Conservation (phyloP, 2,888 invertebrate genomes). For the Axea sp. region DNA sequence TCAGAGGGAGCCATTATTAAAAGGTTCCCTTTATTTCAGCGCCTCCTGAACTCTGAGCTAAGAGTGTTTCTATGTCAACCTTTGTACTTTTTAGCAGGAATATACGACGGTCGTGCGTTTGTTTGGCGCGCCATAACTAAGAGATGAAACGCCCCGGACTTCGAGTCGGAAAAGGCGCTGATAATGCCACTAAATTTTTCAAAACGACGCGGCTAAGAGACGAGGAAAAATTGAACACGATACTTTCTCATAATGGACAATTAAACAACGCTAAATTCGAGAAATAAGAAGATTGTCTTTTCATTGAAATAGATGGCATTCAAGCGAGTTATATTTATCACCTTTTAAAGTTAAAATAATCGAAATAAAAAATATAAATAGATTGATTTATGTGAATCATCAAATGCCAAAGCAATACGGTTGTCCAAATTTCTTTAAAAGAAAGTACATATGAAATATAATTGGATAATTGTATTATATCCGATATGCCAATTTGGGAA, state of each 20-base stretch:
- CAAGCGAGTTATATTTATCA: conserved; percentile 36
- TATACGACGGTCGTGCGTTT: conserved; percentile 71
- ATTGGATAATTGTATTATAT: too few species aligned
- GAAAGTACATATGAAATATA: too few species aligned
- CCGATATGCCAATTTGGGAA: too few species aligned
- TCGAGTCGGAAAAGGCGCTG: conserved; percentile 55
- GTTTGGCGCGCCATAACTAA: conserved; percentile 62
- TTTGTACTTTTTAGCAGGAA: conserved; percentile 77
- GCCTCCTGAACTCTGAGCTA: conserved; percentile 66
- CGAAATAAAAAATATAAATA: conserved; percentile 33
- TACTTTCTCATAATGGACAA: conserved; percentile 46
- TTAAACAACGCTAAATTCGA: conserved; percentile 44
- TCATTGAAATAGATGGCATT: conserved; percentile 50
- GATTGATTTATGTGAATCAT: conserved; percentile 33
- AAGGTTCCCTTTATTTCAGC: conserved; percentile 72
- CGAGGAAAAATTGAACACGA: conserved; percentile 56
- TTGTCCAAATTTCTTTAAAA: too few species aligned
- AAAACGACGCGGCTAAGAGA: conserved; percentile 43
- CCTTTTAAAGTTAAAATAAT: conserved; percentile 17
- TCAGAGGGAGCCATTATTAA: conserved; percentile 77
- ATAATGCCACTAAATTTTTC: conserved; percentile 71
- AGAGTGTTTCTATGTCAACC: conserved; percentile 79
- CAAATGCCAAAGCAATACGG: too few species aligned
- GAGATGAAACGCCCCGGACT: conserved; percentile 58
- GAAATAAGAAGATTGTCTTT: conserved; percentile 43